Evolutionary conservation across 2,888 invertebrate species (phyloP), one percentile per base, ranked within the genome.

Genomic region (Calameuta idolon): DNA sequence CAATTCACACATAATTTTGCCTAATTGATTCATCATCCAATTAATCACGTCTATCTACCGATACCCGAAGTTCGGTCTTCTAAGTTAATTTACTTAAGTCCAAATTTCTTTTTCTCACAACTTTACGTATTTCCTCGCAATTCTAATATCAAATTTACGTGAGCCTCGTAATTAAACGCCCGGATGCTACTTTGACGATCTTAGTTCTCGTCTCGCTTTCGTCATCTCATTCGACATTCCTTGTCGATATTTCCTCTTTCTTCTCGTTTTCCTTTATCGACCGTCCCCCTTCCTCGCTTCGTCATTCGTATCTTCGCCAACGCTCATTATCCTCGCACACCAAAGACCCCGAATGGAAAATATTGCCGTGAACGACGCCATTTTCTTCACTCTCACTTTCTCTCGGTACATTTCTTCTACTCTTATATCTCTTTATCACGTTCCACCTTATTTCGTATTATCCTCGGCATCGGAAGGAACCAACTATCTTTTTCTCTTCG

Each of bases 71-170:
- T 12, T 34, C 31, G 71, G 34, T 12, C 12, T 3, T 23, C 3
- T 34, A 34, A 1, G 9, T 15, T 71, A 33, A 71, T 71, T 33
- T 23, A 5, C 71, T 33, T 78, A 76, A 78, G 78, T 78, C 73
- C 76, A 73, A 78, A 34, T 71, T 33, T 33, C 0, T 0, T 35
- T 35, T 76, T 34, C 30, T 78, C 73, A 69, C 77, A 77, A 71
- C 9, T 75, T 40, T 34, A 35, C 69, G 12, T 37, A 40, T 74
- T 69, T 69, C 30, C 0, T 40, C 31, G 34, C 71, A 12, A 31
- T 73, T n/a, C 73, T 78, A 78, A 78, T 76, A 78, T 78, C 78
- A 78, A 76, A 78, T 78, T 78, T 73, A 68, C n/a, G 75, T 78
- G 55, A 55, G 71, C 71, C 12, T 34, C 31, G 15, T 73, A 73